Base-by-base conservation (phyloP, 1,140 invertebrate genomes). In the Drosophila sp. region DNA sequence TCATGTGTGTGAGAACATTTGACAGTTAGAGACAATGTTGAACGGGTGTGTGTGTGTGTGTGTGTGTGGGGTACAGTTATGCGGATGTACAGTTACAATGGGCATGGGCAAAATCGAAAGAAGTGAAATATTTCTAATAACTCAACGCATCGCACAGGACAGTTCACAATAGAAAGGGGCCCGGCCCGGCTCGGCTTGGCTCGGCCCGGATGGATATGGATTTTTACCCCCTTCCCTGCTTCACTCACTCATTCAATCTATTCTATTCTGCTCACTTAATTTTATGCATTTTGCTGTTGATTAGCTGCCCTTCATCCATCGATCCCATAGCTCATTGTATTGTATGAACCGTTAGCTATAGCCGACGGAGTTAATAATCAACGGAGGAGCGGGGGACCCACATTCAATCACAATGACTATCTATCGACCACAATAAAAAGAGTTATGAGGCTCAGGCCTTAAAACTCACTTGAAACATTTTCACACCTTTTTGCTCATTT, bases 211-310 rank as follows among this genome's bases (percentile, higher is more conserved):
- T 38, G 57, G 30, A 56, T 56, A 11, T 56, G 29, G 23, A 25
- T 30, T 29, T 56, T 1, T 38, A 23, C 56, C 56, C 60, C 54
- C 38, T 47, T 44, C 58, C 61, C 55, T 55, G 73, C 7, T 50
- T 50, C 44, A 5, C 23, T 47, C 44, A 41, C 11, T 17, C 41
- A 50, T 50, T 50, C 44, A 50, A 50, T 50, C 44, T 50, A 50
- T 50, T 50, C 44, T 50, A 73, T 38, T 17, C 17, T 65, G 71
- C 69, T 73, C 82, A 83, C 84, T 86, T 86, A 87, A 86, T 86
- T 86, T 86, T 86, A 87, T 87, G 83, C 83, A 80, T 87, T 83
- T 87, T 79, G 78, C 68, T 60, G 79, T 83, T 87, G 83, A 87
- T 87, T 87, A 87, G 83, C 83, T 87, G 84, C 79, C 83, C 77